phyloP scores from a whole-genome alignment of 2,113 vertebrate species.

The Halcyon malimbica region DNA sequence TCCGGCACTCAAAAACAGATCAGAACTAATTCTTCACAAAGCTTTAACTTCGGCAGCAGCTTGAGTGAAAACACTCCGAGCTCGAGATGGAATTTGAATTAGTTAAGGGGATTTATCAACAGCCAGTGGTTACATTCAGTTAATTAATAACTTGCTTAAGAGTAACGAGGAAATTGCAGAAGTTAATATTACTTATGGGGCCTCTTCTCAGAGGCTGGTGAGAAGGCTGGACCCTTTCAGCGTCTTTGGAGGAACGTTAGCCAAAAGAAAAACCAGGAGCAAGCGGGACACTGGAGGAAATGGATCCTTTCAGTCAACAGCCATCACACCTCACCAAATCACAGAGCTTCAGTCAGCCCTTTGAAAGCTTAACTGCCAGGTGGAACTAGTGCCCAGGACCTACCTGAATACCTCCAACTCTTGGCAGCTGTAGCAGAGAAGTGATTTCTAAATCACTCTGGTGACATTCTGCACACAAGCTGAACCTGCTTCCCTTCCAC shows the following conservation, averaged over 20 bases:
- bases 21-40: slow-evolving; percentile 38
- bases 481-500: background rate
- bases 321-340: accelerated
- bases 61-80: background rate
- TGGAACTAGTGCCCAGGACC: background rate
- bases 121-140: slow-evolving; percentile 63
- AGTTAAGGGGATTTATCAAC: slow-evolving; percentile 63
- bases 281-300: background rate
- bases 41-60: background rate
- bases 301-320: background rate
- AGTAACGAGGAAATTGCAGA: slow-evolving; percentile 57
- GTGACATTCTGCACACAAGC: background rate
- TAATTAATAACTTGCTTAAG: slow-evolving; percentile 75
- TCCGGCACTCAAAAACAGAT: slow-evolving; percentile 5
- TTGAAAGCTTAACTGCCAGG: background rate
- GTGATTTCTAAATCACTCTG: background rate
- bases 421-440: background rate
- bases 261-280: background rate
- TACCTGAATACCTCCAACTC: background rate
- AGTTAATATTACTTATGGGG: slow-evolving; percentile 59
- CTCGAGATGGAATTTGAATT: slow-evolving; percentile 44
- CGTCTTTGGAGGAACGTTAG: background rate
- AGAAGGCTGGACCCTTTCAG: background rate
- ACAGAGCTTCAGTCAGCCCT: background rate
- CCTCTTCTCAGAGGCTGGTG: background rate